phyloP scores from a whole-genome alignment of 2,797 vertebrate genomes.

The Sternotherus odoratus region DNA sequence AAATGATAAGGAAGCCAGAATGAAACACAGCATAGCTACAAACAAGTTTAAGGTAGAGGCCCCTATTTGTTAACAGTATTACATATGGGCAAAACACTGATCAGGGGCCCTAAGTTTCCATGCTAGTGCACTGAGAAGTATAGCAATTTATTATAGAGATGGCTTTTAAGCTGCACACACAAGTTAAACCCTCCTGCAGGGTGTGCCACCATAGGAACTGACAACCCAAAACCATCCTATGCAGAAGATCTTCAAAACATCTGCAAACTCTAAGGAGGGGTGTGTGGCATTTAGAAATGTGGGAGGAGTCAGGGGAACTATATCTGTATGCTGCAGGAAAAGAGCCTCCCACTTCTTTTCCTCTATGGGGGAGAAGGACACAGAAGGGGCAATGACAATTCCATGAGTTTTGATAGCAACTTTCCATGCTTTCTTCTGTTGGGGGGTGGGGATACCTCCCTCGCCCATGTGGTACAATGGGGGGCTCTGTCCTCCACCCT shows the following conservation, averaged over 20 bases:
- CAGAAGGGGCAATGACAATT: not conserved
- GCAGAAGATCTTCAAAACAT: fast-evolving
- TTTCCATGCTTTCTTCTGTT: not conserved
- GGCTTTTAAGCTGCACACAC: not conserved
- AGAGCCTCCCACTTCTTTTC: fast-evolving
- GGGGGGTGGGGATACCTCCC: too few species aligned
- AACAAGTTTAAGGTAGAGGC: not conserved
- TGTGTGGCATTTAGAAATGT: not conserved
- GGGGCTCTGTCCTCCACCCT: not conserved
- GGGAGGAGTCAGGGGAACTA: not conserved
- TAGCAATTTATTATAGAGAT: fast-evolving
- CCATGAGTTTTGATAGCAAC: not conserved
- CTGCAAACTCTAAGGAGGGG: not conserved
- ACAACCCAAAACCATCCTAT: fast-evolving
- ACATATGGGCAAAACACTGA: not conserved
- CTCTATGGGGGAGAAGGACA: not conserved
- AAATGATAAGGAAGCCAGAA: not conserved
- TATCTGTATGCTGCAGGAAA: fast-evolving
- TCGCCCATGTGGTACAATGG: too few species aligned
- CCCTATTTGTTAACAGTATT: not conserved
- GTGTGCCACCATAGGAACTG: fast-evolving
- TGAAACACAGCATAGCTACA: fast-evolving
- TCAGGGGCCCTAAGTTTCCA: not conserved
- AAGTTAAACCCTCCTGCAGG: not conserved
- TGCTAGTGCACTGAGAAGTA: fast-evolving